Base-by-base conservation (phyloP, 2,113 vertebrate genomes). In the Phylloscopus whistleri region DNA sequence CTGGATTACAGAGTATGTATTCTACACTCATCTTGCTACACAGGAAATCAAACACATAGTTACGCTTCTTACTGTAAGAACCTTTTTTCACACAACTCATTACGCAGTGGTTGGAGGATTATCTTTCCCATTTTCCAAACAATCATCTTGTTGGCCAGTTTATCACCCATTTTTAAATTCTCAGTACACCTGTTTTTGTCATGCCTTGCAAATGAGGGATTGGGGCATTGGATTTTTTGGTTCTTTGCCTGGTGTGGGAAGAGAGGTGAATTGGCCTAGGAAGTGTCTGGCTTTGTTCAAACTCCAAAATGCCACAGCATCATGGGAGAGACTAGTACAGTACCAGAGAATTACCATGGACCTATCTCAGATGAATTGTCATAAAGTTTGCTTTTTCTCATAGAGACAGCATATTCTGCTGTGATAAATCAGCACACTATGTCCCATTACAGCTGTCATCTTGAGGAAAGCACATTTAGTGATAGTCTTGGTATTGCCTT, bases 211-310 rank as follows among this genome's bases (percentile, higher is more conserved):
- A 73, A 62, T 64, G 15, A 67, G 14, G 43, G 21, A 35, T 4
- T 49, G 4, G 4, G 3, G 2, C 1, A 1, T 10, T 44, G 8
- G 9, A 44, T 31, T 0, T 21, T 51, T 46, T 62, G 10, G 0
- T 0, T 39, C 49, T 69, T 84, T 33, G 2, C 4, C 19, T 13
- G 1, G 6, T 22, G 18, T n/a, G 13, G 8, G 6, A 53, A 26
- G 31, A 11, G 3, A 67, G 5, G 7, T 10, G 30, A 68, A 51
- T 6, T 41, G 16, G 17, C 8, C 18, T 17, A 37, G 20, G 17
- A 79, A 49, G 2, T 39, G 22, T 60, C 27, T 41, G 12, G 58
- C 18, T 76, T 85, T 11, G 5, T 39, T 64, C 27, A 16, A 48
- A 14, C 6, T 83, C 53, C 16, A 2, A 82, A 90, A 60, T 49